Conservation (phyloP, 2,888 invertebrate genomes). For the Cremastinae sp. region DNA sequence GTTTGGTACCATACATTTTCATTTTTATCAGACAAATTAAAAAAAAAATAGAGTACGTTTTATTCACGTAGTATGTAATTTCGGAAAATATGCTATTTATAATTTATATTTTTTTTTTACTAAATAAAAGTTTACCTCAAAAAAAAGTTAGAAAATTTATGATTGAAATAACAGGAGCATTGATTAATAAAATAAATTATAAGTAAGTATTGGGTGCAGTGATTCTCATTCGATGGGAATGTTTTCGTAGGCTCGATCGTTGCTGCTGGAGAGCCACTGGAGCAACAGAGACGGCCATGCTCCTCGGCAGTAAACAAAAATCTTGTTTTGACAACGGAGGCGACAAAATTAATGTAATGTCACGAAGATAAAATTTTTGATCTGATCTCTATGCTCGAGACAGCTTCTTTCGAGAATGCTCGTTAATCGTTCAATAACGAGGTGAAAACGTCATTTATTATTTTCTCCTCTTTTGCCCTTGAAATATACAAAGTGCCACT, state of each 20-base stretch:
- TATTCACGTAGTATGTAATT: no score
- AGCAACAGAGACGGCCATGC: conserved; percentile 50
- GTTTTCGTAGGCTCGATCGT: not conserved
- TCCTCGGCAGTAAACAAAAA: conserved; percentile 54
- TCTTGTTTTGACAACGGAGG: conserved; percentile 62
- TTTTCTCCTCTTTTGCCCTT: not conserved
- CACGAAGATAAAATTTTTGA: conserved; percentile 31
- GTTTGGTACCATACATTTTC: no score
- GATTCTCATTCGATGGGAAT: no score
- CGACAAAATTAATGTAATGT: conserved; percentile 54
- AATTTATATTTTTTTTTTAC: no score
- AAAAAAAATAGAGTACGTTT: not conserved
- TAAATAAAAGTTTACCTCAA: no score
- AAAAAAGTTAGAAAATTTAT: no score
- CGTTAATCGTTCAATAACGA: conserved; percentile 1
- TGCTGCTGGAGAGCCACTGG: conserved; percentile 17
- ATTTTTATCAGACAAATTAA: not conserved
- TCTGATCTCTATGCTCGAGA: not conserved
- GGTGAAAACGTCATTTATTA: conserved; percentile 8
- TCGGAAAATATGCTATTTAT: no score
- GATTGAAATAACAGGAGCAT: no score
- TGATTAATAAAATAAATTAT: no score
- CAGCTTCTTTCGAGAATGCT: conserved; percentile 36
- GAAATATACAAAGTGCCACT: conserved; percentile 18
- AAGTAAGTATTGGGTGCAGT: no score